Percentiles rank a stretch among this genome's conserved stretches.
Evolutionary conservation across 2,797 vertebrate species (phyloP).

Genomic region (Falco cherrug): DNA sequence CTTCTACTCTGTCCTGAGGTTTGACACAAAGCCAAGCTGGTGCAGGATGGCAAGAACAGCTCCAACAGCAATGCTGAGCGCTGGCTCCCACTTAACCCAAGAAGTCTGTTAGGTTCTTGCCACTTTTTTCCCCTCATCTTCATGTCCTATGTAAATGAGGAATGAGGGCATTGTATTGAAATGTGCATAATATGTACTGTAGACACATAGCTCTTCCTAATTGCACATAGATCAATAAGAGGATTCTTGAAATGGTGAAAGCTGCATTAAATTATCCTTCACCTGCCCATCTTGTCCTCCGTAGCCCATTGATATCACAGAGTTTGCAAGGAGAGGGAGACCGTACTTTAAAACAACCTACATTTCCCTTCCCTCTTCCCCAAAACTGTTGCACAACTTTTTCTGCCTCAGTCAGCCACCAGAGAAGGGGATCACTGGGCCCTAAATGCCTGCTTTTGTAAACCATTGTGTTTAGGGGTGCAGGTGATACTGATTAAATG

Average conservation of each 20-base stretch:
- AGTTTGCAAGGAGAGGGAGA: not conserved
- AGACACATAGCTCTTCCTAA: not conserved
- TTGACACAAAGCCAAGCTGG: not conserved
- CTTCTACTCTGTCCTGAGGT: not conserved
- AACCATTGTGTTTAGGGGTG: not conserved
- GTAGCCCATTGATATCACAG: not conserved
- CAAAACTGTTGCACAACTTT: not conserved
- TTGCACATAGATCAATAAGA: not conserved
- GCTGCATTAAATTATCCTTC: not conserved
- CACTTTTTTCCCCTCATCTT: not conserved
- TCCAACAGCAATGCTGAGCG: not conserved
- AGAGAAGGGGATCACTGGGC: not conserved
- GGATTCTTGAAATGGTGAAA: not conserved
- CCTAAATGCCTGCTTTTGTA: not conserved
- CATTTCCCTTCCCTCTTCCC: not conserved
- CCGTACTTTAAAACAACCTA: not conserved
- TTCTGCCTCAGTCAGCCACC: not conserved
- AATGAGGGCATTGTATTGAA: not conserved
- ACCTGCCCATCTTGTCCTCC: not conserved
- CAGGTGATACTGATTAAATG: not conserved
- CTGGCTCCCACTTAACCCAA: not conserved
- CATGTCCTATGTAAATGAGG: rapidly evolving
- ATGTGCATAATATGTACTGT: not conserved
- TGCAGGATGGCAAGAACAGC: not conserved
- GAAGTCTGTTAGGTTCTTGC: not conserved